Base-by-base conservation (phyloP, 2,888 invertebrate genomes). In the Ernsta delagoae region DNA sequence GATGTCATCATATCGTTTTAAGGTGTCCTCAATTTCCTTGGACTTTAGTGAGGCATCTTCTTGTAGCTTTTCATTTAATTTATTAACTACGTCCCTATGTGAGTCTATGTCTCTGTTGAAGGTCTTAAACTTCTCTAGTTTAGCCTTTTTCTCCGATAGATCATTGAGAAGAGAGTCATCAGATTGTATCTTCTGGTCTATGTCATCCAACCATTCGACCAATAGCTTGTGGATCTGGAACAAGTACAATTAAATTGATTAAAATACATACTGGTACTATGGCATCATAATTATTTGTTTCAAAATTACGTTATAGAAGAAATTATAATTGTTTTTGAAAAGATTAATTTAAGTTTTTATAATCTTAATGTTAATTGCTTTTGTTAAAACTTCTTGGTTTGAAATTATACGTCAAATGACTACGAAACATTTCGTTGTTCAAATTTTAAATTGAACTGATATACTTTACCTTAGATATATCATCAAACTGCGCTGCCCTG, bases 131-230 rank as follows among this genome's bases (percentile, higher is more conserved):
- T 98, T 98, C 83, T 99, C 98, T 24, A 98, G 84, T 56, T 97
- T 96, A 0, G 98, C 96, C 76, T 97, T 96, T 88, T 98, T 99
- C 83, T 99, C 99, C 64, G 98, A 97, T 1, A 98, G 90, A 83
- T 98, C 98, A 78, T 97, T 97, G 39, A 97, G 94, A 71, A 95
- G 95, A 8, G 94, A 95, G 78, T 96, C 96, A 71, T 96, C 95
- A 1, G 96, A 95, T 79, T 96, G 96, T 6, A 98, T 95, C 85
- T 97, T 98, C 60, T 96, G 95, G 79, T 98, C 97, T 71, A 98
- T 95, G 79, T 98, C 98, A 72, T 97, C 96, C 69, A 99, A 90
- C 98, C 98, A 98, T 80, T 97, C 97, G 5, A 95, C 93, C 69
- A 98, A 94, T 54, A 97, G 94, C 80, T 97, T 96, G 81, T 97